Base-by-base conservation (phyloP, 2,797 vertebrate species). In the Columba guinea region DNA sequence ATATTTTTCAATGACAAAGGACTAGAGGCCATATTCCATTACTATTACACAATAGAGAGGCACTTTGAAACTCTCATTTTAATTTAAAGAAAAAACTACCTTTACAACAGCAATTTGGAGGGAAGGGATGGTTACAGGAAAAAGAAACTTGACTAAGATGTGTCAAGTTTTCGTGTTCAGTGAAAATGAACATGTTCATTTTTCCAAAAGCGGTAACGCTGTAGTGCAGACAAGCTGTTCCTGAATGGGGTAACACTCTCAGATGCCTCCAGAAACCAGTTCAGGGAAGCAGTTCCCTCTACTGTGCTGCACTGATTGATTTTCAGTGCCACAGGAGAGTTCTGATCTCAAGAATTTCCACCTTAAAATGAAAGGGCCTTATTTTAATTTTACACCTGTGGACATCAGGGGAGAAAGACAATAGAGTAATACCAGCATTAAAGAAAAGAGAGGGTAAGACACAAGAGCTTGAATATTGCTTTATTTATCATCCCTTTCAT, bases 1-100 rank as follows among this genome's bases (percentile, higher is more conserved):
- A 5, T 69, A 51, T 90, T 97, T 95, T 87, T 79, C 63, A 77
- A 52, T 73, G 49, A 90, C 62, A 76, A 84, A 85, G 58, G 35
- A 70, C 41, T 85, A 69, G 17, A 69, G 51, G 52, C 53, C 28
- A 17, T 88, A 71, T 56, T 84, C 80, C 14, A 44, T 58, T 84
- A 21, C 27, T 80, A 32, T 71, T 79, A 49, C 8, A 76, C 14
- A 69, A 60, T 19, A 65, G 56, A 76, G 64, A 18, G 49, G 15
- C 17, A 37, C 23, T 70, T 34, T 35, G 60, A 74, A 92, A 78
- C 30, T 51, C 52, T 80, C 5, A 21, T 65, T 92, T 93, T 77
- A 79, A 79, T 73, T 76, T 74, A 73, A 94, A 81, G 78, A 60
- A 68, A 89, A 93, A 75, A 17, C 6, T 60, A 32, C n/a, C 16